Percentiles rank a stretch among this genome's conserved stretches.
phyloP scores from a whole-genome alignment of 2,888 invertebrate species.

The Hyalella azteca region DNA sequence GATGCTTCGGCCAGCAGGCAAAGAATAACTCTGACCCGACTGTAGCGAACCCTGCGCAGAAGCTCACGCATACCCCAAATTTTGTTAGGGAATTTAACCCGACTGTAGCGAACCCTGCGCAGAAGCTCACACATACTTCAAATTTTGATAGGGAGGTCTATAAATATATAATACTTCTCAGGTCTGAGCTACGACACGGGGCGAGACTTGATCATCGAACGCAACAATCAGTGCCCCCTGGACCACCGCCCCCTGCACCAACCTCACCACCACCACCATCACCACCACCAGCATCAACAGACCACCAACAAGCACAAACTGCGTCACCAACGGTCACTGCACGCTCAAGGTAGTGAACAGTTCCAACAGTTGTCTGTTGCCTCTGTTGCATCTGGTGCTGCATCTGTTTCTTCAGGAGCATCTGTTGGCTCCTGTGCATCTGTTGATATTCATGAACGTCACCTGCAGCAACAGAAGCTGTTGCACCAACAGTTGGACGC shows the following conservation, averaged over 20 bases:
- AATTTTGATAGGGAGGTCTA: no score
- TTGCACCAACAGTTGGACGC: neutral
- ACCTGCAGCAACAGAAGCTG: slow-evolving; percentile 10
- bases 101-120: no score
- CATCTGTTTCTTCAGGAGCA: no score
- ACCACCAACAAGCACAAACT: neutral
- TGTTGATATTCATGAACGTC: neutral
- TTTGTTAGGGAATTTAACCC: no score
- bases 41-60: no score
- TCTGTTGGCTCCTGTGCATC: no score
- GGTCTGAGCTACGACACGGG: slow-evolving; percentile 21
- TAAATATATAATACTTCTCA: no score
- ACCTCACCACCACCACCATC: neutral
- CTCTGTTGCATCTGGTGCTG: no score
- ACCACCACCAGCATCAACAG: neutral
- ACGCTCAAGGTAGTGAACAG: neutral
- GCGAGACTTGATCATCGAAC: neutral
- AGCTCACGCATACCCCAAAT: no score
- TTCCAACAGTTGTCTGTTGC: neutral
- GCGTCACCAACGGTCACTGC: neutral
- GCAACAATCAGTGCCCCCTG: slow-evolving; percentile 19
- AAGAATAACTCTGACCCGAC: no score
- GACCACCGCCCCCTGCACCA: slow-evolving; percentile 9
- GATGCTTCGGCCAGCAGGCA: no score
- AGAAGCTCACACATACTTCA: no score